Percentiles rank a stretch among this genome's conserved stretches.
Conservation (phyloP, 2,113 vertebrate species). For the Sprattus sprattus region DNA sequence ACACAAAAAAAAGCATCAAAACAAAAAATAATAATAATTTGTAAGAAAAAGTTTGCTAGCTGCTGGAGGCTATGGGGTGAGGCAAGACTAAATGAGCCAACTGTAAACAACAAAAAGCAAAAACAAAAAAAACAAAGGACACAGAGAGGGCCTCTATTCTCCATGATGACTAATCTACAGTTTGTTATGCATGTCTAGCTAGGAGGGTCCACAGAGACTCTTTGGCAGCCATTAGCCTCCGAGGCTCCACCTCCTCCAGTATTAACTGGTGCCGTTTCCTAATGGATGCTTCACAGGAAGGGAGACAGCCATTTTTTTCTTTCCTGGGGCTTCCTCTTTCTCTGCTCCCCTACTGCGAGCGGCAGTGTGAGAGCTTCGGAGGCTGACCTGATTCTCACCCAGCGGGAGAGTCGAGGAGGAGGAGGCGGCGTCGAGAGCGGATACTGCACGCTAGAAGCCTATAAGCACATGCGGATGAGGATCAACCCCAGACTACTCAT, state of each 20-base stretch:
- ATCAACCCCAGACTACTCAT: not conserved
- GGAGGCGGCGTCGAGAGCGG: not conserved
- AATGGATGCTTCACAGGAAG: not conserved
- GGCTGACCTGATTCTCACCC: slow-evolving; percentile 1
- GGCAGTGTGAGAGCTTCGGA: not conserved
- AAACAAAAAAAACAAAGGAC: not conserved
- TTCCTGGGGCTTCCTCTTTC: not conserved
- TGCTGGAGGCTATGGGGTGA: not conserved
- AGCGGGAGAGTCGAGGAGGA: not conserved
- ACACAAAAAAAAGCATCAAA: slow-evolving; percentile 60
- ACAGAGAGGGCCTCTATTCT: not conserved
- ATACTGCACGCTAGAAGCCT: not conserved
- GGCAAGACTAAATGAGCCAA: not conserved
- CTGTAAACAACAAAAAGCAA: not conserved
- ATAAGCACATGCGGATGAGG: not conserved
- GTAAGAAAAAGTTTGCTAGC: not conserved
- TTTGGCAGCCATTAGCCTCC: not conserved
- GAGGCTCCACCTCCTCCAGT: not conserved
- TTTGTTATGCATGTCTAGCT: not conserved
- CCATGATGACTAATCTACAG: not conserved
- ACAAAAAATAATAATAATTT: not conserved
- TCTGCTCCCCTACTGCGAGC: not conserved
- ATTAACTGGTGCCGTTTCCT: not conserved
- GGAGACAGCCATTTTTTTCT: not conserved
- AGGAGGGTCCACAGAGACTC: not conserved